Conservation (phyloP, 2,797 vertebrate species). For the Pristis pectinata region DNA sequence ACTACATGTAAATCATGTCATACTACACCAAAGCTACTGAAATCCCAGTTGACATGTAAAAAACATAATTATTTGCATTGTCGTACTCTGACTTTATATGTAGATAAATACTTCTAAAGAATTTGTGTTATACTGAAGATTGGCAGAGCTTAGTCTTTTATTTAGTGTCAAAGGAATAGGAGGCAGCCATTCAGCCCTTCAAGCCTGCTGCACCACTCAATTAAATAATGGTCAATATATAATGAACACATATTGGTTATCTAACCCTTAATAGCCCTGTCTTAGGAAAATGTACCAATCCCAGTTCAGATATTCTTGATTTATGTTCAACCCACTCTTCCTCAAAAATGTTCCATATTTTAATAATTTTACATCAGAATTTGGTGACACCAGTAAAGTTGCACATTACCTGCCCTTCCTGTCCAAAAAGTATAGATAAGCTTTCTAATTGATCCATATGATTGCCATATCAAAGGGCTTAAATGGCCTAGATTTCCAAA, state of each 20-base stretch:
- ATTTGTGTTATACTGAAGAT: background rate
- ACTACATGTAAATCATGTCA: background rate
- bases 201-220: background rate
- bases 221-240: background rate
- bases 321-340: background rate
- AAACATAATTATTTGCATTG: background rate
- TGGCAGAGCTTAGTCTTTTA: background rate
- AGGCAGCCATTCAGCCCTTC: background rate
- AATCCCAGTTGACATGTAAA: background rate
- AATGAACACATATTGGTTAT: background rate
- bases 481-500: background rate
- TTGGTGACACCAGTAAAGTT: background rate
- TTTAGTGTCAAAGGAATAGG: background rate
- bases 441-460: background rate
- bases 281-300: background rate
- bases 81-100: background rate
- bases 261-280: background rate
- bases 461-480: background rate
- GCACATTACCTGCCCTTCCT: background rate
- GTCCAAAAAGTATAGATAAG: background rate
- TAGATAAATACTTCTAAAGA: background rate
- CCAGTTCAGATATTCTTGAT: background rate
- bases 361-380: background rate
- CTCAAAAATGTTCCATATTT: background rate
- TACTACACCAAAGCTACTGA: background rate